Conservation (phyloP, 2,888 invertebrate genomes). For the Aphodius sticticus region DNA sequence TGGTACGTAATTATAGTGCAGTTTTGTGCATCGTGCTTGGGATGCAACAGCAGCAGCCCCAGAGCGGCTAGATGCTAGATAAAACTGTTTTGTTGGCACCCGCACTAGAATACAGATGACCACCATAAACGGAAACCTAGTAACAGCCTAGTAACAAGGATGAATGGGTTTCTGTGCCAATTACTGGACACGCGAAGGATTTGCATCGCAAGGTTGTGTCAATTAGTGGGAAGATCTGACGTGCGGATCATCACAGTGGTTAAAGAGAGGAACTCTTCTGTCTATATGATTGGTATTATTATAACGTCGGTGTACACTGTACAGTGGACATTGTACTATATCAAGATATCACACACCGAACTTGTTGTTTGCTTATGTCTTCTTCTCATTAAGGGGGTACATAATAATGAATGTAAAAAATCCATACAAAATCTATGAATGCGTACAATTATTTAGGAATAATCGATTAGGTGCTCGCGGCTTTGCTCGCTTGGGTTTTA, state of each 20-base stretch:
- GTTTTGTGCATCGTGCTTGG: slow-evolving; percentile 41
- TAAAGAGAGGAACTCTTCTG: not conserved
- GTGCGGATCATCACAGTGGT: not conserved
- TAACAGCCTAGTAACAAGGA: not conserved
- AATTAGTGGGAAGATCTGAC: not conserved
- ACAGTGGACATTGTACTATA: too few relatives aligned
- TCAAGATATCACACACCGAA: too few relatives aligned
- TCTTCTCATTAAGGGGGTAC: too few relatives aligned
- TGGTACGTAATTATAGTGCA: slow-evolving; percentile 57
- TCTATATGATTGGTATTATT: not conserved
- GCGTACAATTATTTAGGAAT: too few relatives aligned
- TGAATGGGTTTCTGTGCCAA: not conserved
- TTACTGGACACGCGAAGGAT: not conserved
- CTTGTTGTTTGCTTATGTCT: too few relatives aligned
- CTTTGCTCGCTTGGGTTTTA: too few relatives aligned
- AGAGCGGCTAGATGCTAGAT: not conserved
- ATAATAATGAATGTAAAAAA: too few relatives aligned
- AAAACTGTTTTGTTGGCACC: not conserved
- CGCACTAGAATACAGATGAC: not conserved
- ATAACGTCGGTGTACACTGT: not conserved
- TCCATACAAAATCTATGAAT: too few relatives aligned
- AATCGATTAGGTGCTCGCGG: too few relatives aligned
- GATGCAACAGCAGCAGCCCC: not conserved
- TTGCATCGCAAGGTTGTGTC: not conserved
- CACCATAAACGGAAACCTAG: not conserved